Percentiles rank a stretch among this genome's conserved stretches.
These are phyloP conservation scores for Falco novaeseelandiae DNA, from an alignment of 2,797 vertebrate genomes.

Conservation along the genomic window DNA sequence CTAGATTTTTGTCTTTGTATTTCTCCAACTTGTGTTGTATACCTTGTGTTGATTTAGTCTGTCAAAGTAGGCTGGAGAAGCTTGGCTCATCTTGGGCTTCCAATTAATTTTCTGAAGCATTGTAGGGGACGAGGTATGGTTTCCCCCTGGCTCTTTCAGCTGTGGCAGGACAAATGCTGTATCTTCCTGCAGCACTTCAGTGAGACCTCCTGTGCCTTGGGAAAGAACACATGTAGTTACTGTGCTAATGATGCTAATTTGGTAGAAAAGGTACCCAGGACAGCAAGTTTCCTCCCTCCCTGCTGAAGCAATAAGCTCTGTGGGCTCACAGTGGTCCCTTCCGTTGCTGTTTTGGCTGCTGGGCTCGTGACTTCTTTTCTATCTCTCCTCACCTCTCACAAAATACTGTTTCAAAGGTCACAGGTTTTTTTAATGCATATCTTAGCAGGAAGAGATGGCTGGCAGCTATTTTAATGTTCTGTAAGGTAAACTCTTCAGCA, in stretches of 20 bases:
- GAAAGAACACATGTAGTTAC: neutral
- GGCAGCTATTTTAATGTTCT: neutral
- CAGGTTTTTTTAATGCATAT: fast-evolving
- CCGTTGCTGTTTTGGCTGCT: neutral
- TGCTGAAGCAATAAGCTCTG: fast-evolving
- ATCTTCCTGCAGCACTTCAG: neutral
- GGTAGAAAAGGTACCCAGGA: neutral
- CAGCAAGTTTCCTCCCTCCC: neutral
- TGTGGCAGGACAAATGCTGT: neutral
- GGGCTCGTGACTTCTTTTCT: neutral
- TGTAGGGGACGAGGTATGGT: neutral
- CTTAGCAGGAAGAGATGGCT: neutral
- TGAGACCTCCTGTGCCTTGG: neutral
- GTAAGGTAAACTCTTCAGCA: neutral
- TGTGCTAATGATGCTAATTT: neutral
- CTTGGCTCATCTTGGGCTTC: neutral
- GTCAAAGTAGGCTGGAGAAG: neutral
- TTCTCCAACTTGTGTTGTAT: neutral
- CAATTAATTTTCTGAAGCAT: neutral
- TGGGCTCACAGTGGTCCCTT: neutral
- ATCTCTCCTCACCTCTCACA: neutral
- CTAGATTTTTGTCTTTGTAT: neutral
- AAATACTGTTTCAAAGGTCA: neutral
- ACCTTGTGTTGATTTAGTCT: neutral
- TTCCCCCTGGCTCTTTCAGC: neutral